phyloP scores from a whole-genome alignment of 2,888 invertebrate genomes.

The Spilosoma lubricipeda region DNA sequence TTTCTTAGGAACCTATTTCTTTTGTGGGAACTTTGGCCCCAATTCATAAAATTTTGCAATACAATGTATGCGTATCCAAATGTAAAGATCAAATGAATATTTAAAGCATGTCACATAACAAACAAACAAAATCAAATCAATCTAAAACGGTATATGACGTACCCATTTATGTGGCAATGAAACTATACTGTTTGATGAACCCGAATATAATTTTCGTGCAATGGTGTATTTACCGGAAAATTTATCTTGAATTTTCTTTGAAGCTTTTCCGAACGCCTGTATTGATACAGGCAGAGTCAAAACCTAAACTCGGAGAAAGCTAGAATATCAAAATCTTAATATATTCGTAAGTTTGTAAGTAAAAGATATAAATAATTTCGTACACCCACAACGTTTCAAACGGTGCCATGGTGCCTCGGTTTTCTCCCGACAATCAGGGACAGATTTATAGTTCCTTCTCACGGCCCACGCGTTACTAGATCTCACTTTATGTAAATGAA shows the following conservation, averaged over 20 bases:
- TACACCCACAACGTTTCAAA: constrained; percentile 70
- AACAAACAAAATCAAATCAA: neutral
- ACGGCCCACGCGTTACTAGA: constrained; percentile 67
- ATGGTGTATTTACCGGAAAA: neutral
- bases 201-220: neutral
- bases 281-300: neutral
- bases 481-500: constrained; percentile 58
- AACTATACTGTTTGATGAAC: neutral
- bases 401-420: constrained; percentile 65
- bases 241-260: neutral
- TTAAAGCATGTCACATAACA: neutral
- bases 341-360: constrained; percentile 32
- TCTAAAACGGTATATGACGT: too few relatives aligned
- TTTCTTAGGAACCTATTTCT: neutral
- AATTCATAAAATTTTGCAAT: neutral
- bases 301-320: neutral
- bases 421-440: constrained; percentile 73
- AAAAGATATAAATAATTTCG: constrained; percentile 60
- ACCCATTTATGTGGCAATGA: neutral
- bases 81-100: neutral
- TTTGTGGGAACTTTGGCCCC: neutral
- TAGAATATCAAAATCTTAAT: neutral
- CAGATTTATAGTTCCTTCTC: constrained; percentile 75
- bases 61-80: neutral
- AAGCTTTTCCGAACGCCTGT: neutral